Conservation (phyloP, 2,113 vertebrate species). For the Vicugna pacos region DNA sequence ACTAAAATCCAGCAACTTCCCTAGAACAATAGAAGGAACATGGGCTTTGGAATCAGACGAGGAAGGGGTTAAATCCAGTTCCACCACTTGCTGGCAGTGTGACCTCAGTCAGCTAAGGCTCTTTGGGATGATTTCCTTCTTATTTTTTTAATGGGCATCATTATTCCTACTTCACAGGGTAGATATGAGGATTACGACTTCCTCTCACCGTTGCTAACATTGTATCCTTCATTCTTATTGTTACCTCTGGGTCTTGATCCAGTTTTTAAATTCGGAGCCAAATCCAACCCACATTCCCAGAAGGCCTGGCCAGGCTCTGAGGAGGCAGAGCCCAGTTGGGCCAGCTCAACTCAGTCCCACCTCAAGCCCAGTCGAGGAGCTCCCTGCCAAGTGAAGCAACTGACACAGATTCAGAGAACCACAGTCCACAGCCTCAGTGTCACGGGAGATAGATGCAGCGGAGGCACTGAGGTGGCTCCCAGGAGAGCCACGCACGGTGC, state of each 20-base stretch:
- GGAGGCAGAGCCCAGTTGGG: background rate
- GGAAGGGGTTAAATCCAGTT: background rate
- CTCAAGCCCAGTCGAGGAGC: background rate
- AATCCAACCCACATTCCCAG: background rate
- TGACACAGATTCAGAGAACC: background rate
- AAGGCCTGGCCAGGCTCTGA: background rate
- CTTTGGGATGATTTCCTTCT: background rate
- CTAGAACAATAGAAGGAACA: background rate
- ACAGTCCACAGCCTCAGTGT: background rate
- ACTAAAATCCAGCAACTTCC: background rate
- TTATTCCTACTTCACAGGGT: background rate
- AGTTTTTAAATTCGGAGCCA: background rate
- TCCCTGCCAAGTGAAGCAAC: background rate
- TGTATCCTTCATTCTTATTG: background rate
- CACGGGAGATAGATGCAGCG: background rate
- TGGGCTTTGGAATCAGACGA: background rate
- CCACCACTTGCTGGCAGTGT: slow-evolving; percentile 8
- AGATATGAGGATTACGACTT: background rate
- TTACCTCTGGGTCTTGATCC: background rate
- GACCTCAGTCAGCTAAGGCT: background rate
- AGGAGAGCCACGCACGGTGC: accelerated
- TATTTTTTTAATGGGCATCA: slow-evolving; percentile 13
- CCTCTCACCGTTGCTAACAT: slow-evolving; percentile 8
- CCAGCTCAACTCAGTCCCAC: background rate
- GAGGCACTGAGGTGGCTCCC: background rate